Conservation (phyloP, 2,888 invertebrate species). For the Dicycla oo region DNA sequence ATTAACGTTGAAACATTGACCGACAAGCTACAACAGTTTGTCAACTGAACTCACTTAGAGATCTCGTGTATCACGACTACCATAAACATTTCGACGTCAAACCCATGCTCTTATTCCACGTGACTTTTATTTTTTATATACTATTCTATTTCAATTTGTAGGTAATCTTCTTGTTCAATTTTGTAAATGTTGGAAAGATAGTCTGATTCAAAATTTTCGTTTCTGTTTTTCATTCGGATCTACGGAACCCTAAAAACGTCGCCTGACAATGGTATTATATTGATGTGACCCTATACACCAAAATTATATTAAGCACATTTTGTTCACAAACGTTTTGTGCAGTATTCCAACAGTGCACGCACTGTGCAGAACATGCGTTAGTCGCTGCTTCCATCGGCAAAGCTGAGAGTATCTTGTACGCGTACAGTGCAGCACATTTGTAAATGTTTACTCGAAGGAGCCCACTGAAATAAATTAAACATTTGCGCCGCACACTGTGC, state of each 20-base stretch:
- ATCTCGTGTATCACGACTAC: slow-evolving; percentile 8
- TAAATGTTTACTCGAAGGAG: background rate
- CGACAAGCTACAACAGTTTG: background rate
- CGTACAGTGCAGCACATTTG: background rate
- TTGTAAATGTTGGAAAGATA: background rate
- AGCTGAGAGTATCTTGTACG: background rate
- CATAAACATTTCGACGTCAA: background rate
- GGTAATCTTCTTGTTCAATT: background rate
- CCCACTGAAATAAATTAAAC: background rate
- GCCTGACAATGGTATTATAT: background rate
- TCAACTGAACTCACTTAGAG: background rate
- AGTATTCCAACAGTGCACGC: background rate
- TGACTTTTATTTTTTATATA: background rate
- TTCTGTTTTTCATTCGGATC: background rate
- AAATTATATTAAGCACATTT: no score
- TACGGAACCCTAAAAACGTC: background rate
- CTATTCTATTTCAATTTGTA: background rate
- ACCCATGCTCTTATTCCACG: background rate
- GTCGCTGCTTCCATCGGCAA: background rate
- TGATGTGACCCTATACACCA: background rate
- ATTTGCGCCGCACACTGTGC: no score
- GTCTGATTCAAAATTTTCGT: background rate
- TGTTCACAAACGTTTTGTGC: background rate
- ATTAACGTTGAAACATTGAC: background rate
- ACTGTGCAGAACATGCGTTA: background rate